Evolutionary conservation across 2,113 vertebrate genomes (phyloP), one percentile per base, ranked within the genome.

Genomic region (Arothron firmamentum): DNA sequence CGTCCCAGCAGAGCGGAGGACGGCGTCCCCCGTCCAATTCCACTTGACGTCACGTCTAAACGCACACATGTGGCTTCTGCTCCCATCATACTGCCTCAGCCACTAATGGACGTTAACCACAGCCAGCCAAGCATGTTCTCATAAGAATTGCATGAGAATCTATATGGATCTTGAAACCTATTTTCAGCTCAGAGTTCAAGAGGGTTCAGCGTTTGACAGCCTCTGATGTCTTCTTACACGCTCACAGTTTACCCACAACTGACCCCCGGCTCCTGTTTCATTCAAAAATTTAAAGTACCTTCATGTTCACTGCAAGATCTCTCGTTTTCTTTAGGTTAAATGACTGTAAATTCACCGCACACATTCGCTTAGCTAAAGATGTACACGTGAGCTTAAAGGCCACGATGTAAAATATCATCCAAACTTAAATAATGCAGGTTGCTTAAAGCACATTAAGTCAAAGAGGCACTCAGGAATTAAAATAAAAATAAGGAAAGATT

Each of bases 111-210:
- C 34, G 53, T 18, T 80, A 80, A 81, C 70, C 18, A 38, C 62
- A 49, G 61, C 67, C 41, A 75, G 67, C 78, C 73, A 67, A 57
- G 63, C 78, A n/a, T 78, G 56, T 38, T 5, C 60, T 77, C 68
- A 67, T 79, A 62, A 87, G 57, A 67, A 59, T 67, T 64, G 66
- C 63, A 83, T 74, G 72, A 82, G 49, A 52, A 62, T 75, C 62
- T 53, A 52, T 54, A 43, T 53, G n/a, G n/a, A 72, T 46, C 10
- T 31, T 48, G 43, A 34, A 62, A 28, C n/a, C 13, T 1, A n/a
- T 52, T 48, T 62, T 31, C 45, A 19, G 18, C 16, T 54, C 9
- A 34, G 25, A 49, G 55, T 63, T 23, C 12, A 51, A 12, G 46
- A 43, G 25, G 21, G 21, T 15, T 65, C 47, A 1, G 43, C 38